Percentiles rank a stretch among this genome's conserved stretches.
Conservation (phyloP, 2,888 invertebrate genomes). For the Lithophane semibrunnea region DNA sequence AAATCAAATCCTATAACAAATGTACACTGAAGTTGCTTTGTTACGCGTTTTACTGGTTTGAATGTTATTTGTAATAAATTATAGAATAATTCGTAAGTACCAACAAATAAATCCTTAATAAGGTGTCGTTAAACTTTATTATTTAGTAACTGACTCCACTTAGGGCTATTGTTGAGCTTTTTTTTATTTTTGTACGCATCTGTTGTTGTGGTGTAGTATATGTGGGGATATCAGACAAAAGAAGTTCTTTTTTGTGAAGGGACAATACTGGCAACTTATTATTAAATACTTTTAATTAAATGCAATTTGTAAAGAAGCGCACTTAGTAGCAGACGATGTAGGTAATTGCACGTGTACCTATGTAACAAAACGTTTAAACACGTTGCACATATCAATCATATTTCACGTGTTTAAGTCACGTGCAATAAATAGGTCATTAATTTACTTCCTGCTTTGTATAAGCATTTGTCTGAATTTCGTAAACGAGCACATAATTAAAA, state of each 20-base stretch:
- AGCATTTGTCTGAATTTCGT: background rate
- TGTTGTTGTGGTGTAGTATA: slow-evolving; percentile 72
- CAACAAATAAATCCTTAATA: slow-evolving; percentile 90
- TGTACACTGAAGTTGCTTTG: slow-evolving; percentile 77
- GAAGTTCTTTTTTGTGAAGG: background rate
- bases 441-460: background rate
- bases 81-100: slow-evolving; percentile 85
- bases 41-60: slow-evolving; percentile 72
- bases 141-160: slow-evolving; percentile 87
- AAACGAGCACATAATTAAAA: background rate
- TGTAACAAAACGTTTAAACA: background rate
- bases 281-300: background rate
- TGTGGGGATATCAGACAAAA: slow-evolving; percentile 65
- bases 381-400: background rate
- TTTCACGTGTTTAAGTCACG: background rate
- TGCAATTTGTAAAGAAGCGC: background rate
- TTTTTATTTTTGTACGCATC: slow-evolving; percentile 77
- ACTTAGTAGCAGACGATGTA: background rate
- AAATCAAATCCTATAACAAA: slow-evolving; percentile 86
- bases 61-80: slow-evolving; percentile 90
- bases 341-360: background rate
- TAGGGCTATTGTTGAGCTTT: slow-evolving; percentile 83
- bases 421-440: background rate
- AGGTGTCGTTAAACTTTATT: slow-evolving; percentile 87
- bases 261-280: background rate